Evolutionary conservation across 2,113 vertebrate species (phyloP).

Genomic region (Danio rerio): DNA sequence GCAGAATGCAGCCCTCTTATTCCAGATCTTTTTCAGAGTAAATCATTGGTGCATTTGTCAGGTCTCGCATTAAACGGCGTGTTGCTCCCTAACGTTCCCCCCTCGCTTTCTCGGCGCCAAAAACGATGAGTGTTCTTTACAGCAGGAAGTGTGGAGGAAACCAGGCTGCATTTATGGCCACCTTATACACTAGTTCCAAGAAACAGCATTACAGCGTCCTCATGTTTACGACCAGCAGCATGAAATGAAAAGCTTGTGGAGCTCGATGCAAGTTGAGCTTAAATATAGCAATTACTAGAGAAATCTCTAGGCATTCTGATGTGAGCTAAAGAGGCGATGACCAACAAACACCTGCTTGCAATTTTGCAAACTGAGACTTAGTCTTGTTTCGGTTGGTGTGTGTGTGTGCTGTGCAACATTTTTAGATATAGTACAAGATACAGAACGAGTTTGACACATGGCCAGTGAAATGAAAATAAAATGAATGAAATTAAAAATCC

Average conservation of each 20-base stretch:
- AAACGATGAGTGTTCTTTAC: slow-evolving; percentile 35
- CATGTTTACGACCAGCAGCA: slow-evolving; percentile 52
- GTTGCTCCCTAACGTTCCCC: slow-evolving; percentile 44
- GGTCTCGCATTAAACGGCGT: slow-evolving; percentile 56
- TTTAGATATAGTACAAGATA: slow-evolving; percentile 72
- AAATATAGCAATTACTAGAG: slow-evolving; percentile 62
- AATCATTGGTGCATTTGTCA: slow-evolving; percentile 57
- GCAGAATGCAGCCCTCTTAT: slow-evolving; percentile 58
- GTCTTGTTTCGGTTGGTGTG: slow-evolving; percentile 67
- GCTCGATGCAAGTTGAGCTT: slow-evolving; percentile 61
- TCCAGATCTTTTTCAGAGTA: slow-evolving; percentile 50
- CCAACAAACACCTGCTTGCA: slow-evolving; percentile 79
- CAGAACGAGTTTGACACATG: slow-evolving; percentile 33
- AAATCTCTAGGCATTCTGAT: slow-evolving; percentile 35
- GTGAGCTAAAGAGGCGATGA: slow-evolving; percentile 57
- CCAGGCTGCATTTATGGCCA: slow-evolving; percentile 64
- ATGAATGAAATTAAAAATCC: slow-evolving; percentile 48
- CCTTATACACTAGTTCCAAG: slow-evolving; percentile 52
- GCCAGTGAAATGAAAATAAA: too few species aligned
- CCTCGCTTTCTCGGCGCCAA: slow-evolving; percentile 33
- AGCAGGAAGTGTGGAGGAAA: slow-evolving; percentile 52
- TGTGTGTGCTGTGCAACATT: slow-evolving; percentile 67
- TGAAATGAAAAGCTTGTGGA: slow-evolving; percentile 54
- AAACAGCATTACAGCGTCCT: slow-evolving; percentile 29
- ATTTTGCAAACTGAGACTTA: slow-evolving; percentile 71